These are phyloP conservation scores for Charaxes varanes DNA, from an alignment of 1,140 invertebrate species.

Conservation along the genomic window DNA sequence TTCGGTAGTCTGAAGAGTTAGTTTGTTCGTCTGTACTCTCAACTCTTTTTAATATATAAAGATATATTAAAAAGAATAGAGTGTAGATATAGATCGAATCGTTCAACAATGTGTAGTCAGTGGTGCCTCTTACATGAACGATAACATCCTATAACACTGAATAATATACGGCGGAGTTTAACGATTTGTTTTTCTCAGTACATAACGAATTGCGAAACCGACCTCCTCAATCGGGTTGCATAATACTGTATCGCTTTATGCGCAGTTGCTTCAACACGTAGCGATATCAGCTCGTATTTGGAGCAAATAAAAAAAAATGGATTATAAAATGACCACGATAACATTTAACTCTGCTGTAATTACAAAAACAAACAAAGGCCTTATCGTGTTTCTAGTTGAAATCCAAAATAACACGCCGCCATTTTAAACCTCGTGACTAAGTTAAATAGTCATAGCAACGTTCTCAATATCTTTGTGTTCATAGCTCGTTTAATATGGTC, in stretches of 20 bases:
- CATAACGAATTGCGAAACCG: slow-evolving; percentile 21
- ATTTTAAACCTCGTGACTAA: slow-evolving; percentile 27
- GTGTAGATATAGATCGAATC: no score
- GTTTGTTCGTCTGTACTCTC: no score
- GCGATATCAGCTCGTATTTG: slow-evolving; percentile 16
- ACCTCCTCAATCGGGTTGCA: slow-evolving; percentile 17
- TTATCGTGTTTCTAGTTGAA: slow-evolving; percentile 33
- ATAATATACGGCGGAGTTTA: slow-evolving; percentile 18
- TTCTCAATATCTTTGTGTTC: slow-evolving; percentile 37
- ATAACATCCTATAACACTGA: no score
- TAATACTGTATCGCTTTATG: slow-evolving; percentile 16
- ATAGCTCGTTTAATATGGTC: slow-evolving; percentile 23
- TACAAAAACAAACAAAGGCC: slow-evolving; percentile 38
- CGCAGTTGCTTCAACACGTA: slow-evolving; percentile 17
- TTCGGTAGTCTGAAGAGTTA: no score
- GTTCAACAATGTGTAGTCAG: no score
- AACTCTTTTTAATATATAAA: no score
- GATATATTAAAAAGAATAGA: no score
- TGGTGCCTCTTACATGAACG: no score
- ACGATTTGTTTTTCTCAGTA: slow-evolving; percentile 26
- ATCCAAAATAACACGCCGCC: slow-evolving; percentile 37
- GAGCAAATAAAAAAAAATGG: slow-evolving; percentile 15
- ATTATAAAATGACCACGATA: slow-evolving; percentile 25
- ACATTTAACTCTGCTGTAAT: slow-evolving; percentile 21
- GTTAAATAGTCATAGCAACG: slow-evolving; percentile 13